Base-by-base conservation (phyloP, 1,140 invertebrate species). In the Hylaeus anthracinus region DNA sequence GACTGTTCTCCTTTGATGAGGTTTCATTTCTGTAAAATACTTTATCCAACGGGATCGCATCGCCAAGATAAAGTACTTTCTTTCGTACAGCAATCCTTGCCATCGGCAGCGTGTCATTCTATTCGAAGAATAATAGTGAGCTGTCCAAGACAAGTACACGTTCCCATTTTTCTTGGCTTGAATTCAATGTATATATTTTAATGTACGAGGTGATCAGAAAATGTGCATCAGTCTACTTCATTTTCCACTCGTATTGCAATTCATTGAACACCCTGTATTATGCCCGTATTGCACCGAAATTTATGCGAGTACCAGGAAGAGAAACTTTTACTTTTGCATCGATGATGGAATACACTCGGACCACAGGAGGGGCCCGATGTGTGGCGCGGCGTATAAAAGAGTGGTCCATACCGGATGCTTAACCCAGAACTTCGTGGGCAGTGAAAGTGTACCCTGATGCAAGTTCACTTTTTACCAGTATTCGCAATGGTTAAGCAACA, bases 381-480 rank as follows among this genome's bases (percentile, higher is more conserved):
- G 51, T 69, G 43, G 26, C 70, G 71, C 79, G 84, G 83, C 86
- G 89, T 92, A 91, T 92, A 92, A 90, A 92, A 92, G 90, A 91
- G 74, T 91, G 91, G 90, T 92, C 89, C 90, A 91, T 89, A 66
- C 84, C 87, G 90, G 89, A 90, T 89, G 78, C 89, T 90, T 86
- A 90, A 91, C 89, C 89, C 90, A 93, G 92, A 93, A 90, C 89
- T 88, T 90, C 71, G 78, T 72, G 83, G 79, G 82, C 88, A 92
- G 92, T 92, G 91, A 92, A 92, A 93, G 91, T 92, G 89, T 86
- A 81, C 70, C 15, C 78, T 61, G 70, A 73, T 87, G 64, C 71
- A 88, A 74, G 75, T 82, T 75, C 39, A 63, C 82, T 67, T 79
- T 73, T 85, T 72, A 12, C 74, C 83, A 75, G 73, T 74, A 53